phyloP scores from a whole-genome alignment of 2,888 invertebrate species.

The Ectemnius lituratus region DNA sequence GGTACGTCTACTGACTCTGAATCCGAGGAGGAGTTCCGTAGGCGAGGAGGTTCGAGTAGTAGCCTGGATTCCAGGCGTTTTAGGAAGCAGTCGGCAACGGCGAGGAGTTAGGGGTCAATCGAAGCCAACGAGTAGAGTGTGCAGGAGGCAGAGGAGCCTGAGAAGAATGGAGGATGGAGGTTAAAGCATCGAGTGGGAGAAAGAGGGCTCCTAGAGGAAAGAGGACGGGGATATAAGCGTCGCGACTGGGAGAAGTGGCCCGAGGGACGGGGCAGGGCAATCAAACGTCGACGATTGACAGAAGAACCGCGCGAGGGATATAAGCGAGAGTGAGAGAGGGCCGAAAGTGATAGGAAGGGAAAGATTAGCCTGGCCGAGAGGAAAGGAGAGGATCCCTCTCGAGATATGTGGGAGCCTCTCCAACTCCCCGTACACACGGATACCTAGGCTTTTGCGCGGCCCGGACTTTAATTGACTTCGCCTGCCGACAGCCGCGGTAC shows the following conservation, averaged over 20 bases:
- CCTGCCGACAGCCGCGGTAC: background rate
- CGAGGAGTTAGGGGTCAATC: constrained; percentile 43
- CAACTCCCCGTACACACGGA: constrained; percentile 65
- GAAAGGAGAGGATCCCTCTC: constrained; percentile 34
- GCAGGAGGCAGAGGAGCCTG: constrained; percentile 6
- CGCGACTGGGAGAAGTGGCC: background rate
- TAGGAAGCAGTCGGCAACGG: background rate
- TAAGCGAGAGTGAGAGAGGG: constrained; percentile 26
- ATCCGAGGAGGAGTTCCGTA: too few relatives aligned
- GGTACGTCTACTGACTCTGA: too few relatives aligned
- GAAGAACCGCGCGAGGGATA: constrained; percentile 9
- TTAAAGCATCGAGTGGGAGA: constrained; percentile 4
- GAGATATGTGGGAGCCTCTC: constrained; percentile 66
- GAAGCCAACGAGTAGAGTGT: constrained; percentile 34
- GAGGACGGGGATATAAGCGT: too few relatives aligned
- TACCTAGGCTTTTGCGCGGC: constrained; percentile 49
- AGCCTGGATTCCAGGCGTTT: too few relatives aligned
- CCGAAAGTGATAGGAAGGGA: background rate
- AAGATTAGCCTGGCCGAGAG: constrained; percentile 16
- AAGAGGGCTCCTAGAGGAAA: background rate
- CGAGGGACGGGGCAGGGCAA: constrained; percentile 42
- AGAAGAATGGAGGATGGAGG: too few relatives aligned
- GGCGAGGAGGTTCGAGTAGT: too few relatives aligned
- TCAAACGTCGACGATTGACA: constrained; percentile 51
- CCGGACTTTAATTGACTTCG: constrained; percentile 63